A percentile compares a stretch with the other conserved stretches of the same genome.
Conservation (phyloP, 1,140 invertebrate species). For the Agrilus planipennis region DNA sequence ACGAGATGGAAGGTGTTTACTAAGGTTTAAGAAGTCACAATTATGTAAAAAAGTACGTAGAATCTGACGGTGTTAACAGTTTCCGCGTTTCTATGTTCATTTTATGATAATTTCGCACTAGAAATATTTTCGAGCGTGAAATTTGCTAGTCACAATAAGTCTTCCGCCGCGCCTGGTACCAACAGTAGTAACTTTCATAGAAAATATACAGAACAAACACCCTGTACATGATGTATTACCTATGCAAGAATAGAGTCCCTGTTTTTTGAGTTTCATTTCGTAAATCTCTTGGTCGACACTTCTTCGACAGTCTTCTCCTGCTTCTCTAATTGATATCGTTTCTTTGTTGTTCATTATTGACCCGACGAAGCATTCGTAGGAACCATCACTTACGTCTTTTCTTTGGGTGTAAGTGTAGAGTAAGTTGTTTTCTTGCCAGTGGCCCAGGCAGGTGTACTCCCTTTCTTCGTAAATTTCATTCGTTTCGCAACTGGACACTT, state of each 20-base stretch:
- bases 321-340: constrained; percentile 55
- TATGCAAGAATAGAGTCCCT: constrained; percentile 32
- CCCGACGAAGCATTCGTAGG: constrained; percentile 61
- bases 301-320: constrained; percentile 54
- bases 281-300: constrained; percentile 46
- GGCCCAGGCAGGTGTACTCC: constrained; percentile 56
- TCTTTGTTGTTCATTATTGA: constrained; percentile 50
- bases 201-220: too few species aligned
- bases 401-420: constrained; percentile 60
- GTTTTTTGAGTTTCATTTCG: constrained; percentile 52
- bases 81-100: too few species aligned
- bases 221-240: too few species aligned
- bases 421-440: constrained; percentile 54
- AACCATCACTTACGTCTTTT: constrained; percentile 44
- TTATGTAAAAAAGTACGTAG: too few species aligned
- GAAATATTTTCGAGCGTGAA: too few species aligned
- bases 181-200: too few species aligned
- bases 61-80: too few species aligned
- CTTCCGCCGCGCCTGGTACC: too few species aligned
- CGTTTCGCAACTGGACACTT: constrained; percentile 49
- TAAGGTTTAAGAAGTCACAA: too few species aligned
- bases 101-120: too few species aligned
- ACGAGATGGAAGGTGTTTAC: too few species aligned
- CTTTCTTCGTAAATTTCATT: constrained; percentile 56
- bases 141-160: too few species aligned